phyloP scores from a whole-genome alignment of 1,140 invertebrate species.

The Magallana ariakensis region DNA sequence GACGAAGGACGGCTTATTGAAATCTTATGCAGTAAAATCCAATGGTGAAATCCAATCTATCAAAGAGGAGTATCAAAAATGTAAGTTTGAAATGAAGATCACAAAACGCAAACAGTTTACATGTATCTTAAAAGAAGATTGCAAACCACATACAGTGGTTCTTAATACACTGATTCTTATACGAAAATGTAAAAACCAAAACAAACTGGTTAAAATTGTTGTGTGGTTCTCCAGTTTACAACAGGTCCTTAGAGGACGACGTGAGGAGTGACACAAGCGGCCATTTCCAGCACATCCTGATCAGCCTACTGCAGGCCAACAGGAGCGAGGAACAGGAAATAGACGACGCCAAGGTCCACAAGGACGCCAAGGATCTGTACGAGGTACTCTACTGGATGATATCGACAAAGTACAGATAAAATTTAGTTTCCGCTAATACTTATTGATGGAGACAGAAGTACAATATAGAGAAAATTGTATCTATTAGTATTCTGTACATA shows the following conservation, averaged over 20 bases:
- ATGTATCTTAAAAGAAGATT: too few relatives aligned
- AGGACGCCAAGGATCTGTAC: constrained; percentile 69
- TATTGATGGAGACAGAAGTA: too few relatives aligned
- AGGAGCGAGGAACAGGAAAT: constrained; percentile 60
- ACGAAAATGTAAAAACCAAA: too few relatives aligned
- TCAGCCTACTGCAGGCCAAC: constrained; percentile 74
- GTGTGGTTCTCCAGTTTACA: constrained; percentile 66
- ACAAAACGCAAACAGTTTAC: too few relatives aligned
- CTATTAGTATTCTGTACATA: too few relatives aligned
- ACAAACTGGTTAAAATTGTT: too few relatives aligned
- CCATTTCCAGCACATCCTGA: constrained; percentile 67
- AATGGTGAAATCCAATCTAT: constrained; percentile 77
- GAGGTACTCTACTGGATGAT: constrained; percentile 57
- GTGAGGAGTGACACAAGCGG: constrained; percentile 65
- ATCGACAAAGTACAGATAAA: too few relatives aligned
- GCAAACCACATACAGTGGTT: too few relatives aligned
- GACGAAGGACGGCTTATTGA: constrained; percentile 76
- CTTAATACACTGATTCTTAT: too few relatives aligned
- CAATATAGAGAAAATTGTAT: too few relatives aligned
- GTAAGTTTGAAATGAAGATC: constrained; percentile 65
- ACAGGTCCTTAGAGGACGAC: constrained; percentile 66
- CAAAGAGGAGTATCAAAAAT: constrained; percentile 73
- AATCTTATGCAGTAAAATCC: constrained; percentile 72
- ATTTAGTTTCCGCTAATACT: too few relatives aligned
- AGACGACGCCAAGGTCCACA: constrained; percentile 59